A percentile compares a stretch with the other conserved stretches of the same genome.
Evolutionary conservation across 2,797 vertebrate species (phyloP).

Genomic region (Petrocephalus sullivani): DNA sequence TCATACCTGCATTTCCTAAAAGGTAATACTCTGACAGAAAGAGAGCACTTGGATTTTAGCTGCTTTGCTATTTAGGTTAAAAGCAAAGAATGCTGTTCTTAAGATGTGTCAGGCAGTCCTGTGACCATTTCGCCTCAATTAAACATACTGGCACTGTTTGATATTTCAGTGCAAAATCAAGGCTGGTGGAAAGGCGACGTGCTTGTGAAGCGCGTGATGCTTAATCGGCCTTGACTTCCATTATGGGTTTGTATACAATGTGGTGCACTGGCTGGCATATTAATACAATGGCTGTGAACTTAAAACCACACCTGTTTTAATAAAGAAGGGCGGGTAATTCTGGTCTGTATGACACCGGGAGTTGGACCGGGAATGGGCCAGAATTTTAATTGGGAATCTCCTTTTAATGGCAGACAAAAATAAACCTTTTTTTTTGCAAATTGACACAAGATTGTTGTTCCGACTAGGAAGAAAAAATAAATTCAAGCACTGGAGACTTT

Average conservation of each 20-base stretch:
- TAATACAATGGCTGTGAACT: neutral
- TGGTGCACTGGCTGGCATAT: neutral
- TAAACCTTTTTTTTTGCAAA: neutral
- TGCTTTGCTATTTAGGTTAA: neutral
- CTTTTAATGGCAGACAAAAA: neutral
- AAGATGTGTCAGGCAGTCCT: neutral
- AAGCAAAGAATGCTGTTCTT: slow-evolving; percentile 9
- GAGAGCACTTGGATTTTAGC: neutral
- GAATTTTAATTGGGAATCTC: neutral
- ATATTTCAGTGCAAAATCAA: neutral
- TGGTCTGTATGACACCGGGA: neutral
- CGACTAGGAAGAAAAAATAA: neutral
- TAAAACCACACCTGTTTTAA: neutral
- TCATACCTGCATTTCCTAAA: neutral
- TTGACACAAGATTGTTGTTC: neutral
- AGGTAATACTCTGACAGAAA: neutral
- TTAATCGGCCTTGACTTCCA: slow-evolving; percentile 1
- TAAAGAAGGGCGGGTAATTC: neutral
- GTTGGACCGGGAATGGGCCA: neutral
- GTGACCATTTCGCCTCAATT: neutral
- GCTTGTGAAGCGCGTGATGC: neutral
- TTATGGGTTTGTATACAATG: neutral
- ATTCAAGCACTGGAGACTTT: neutral
- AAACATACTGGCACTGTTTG: neutral
- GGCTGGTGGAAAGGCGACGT: neutral